Conservation (phyloP, 1,140 invertebrate genomes). For the Tetragonula clypearis region DNA sequence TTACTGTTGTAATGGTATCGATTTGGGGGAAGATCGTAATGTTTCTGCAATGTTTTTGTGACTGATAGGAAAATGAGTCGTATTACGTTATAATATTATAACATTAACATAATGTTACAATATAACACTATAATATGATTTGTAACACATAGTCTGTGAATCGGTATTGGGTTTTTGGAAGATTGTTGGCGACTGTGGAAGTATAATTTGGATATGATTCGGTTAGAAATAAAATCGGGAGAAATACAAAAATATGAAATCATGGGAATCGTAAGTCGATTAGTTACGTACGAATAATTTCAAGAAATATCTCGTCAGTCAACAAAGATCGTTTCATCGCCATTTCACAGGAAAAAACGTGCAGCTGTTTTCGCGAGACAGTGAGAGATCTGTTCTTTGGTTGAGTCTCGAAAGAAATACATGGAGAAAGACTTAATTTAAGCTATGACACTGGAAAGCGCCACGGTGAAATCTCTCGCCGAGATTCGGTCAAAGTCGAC, state of each 20-base stretch:
- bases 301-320: neutral
- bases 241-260: too few species aligned
- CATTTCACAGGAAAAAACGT: neutral
- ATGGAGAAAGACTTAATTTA: neutral
- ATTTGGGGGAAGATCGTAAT: neutral
- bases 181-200: neutral
- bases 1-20: neutral
- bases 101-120: too few species aligned
- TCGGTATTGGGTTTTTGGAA: neutral
- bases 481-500: constrained; percentile 23
- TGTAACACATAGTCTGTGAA: neutral
- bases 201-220: too few species aligned
- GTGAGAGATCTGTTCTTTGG: constrained; percentile 19
- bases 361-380: neutral
- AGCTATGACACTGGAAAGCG: neutral
- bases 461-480: neutral
- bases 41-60: neutral
- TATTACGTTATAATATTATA: too few species aligned
- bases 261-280: too few species aligned
- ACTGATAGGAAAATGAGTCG: neutral
- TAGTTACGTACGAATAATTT: too few species aligned
- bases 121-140: neutral
- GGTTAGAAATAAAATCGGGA: too few species aligned
- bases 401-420: neutral
- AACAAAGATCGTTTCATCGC: neutral